Conservation (phyloP, 2,797 vertebrate species). For the Anisognathus igniventris region DNA sequence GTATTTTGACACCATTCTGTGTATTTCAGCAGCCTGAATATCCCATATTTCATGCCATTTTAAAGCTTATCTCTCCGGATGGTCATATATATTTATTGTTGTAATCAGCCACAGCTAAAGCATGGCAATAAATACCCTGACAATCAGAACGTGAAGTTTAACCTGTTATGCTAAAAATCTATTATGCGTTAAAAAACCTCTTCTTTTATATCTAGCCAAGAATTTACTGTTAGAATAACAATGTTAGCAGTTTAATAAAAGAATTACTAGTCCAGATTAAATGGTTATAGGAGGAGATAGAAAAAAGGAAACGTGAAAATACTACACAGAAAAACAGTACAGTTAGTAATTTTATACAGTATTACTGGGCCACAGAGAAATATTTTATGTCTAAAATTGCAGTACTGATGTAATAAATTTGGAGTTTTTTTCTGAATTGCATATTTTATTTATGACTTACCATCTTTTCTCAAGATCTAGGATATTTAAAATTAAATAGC, state of each 20-base stretch:
- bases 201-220: not conserved
- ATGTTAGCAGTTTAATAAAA: not conserved
- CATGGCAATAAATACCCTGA: not conserved
- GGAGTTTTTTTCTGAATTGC: not conserved
- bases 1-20: not conserved
- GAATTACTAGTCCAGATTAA: not conserved
- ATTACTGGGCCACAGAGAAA: not conserved
- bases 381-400: not conserved
- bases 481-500: not conserved
- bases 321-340: rapidly evolving
- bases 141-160: not conserved
- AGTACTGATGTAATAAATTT: not conserved
- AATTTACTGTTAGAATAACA: not conserved
- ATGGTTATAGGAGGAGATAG: not conserved
- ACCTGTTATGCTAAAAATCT: not conserved
- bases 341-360: not conserved
- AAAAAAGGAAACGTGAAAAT: not conserved
- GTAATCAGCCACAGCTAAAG: not conserved
- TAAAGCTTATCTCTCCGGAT: not conserved
- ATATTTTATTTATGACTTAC: not conserved
- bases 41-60: not conserved
- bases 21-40: not conserved
- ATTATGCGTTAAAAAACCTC: rapidly evolving
- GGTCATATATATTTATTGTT: not conserved
- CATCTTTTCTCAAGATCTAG: not conserved